Evolutionary conservation across 2,113 vertebrate genomes (phyloP), one percentile per base, ranked within the genome.

Genomic region (Corythaixoides concolor): DNA sequence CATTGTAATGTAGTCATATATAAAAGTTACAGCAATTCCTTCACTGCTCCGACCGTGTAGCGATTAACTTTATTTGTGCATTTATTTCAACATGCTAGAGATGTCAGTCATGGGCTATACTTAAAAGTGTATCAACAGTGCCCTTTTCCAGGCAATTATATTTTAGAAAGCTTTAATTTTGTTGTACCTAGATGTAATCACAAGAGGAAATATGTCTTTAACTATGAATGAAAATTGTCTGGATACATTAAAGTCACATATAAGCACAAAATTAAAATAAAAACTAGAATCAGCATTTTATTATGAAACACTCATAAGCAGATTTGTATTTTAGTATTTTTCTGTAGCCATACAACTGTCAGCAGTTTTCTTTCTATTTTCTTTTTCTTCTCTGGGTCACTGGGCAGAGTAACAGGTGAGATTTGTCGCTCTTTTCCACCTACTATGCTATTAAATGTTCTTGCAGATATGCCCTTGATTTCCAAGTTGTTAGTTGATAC

Each of bases 21-120:
- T 85, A 84, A 95, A 97, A 90, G 63, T 87, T 76, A 91, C 5
- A 52, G 64, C 66, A 95, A 73, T 64, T 90, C 62, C 53, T 95
- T 85, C 60, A 62, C 73, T 62, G n/a, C 63, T 89, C 62, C 76
- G 93, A 93, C 78, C 16, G 32, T 47, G 84, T 21, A 45, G 89
- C 2, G 21, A 90, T 97, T 94, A 96, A 64, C 74, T 85, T 95
- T 92, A 84, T 88, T 92, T 86, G 60, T 88, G 53, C 37, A 45
- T 92, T 95, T 92, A 93, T 93, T 96, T 94, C 81, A 93, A 39
- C n/a, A 55, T 8, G 59, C 72, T 30, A 45, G 37, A 69, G 32
- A 72, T 21, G 41, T 70, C 95, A 92, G 4, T 88, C 85, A 84
- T 47, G 32, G 37, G 52, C 30, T 90, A 64, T n/a, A 52, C 20